These are phyloP conservation scores for Phrixothrix hirtus DNA, from an alignment of 2,888 invertebrate species.

Conservation along the genomic window DNA sequence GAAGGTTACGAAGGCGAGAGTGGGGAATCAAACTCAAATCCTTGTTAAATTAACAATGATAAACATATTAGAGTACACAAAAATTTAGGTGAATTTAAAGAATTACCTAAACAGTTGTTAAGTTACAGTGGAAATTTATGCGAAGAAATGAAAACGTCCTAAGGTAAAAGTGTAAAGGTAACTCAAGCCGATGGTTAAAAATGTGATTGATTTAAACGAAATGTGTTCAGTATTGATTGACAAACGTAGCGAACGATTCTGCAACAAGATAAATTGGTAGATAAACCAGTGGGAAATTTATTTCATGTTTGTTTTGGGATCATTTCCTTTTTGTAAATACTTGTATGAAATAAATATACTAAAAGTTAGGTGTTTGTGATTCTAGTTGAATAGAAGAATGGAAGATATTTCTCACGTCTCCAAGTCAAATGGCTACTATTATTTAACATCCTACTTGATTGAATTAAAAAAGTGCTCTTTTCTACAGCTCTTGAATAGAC, in stretches of 20 bases:
- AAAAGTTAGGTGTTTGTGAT: conserved; percentile 11
- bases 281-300: conserved; percentile 11
- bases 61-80: conserved; percentile 13
- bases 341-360: conserved; percentile 21
- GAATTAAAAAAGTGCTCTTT: conserved; percentile 21
- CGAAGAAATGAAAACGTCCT: conserved; percentile 4
- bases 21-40: conserved; percentile 26
- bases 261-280: conserved; percentile 15
- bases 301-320: conserved; percentile 8
- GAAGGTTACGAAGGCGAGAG: conserved; percentile 83
- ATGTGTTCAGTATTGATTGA: conserved; percentile 13
- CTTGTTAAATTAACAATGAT: conserved; percentile 21
- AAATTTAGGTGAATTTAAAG: conserved; percentile 8
- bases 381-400: conserved; percentile 31
- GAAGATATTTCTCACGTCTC: conserved; percentile 36
- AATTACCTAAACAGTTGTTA: too few species aligned
- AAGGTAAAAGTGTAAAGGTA: conserved; percentile 10
- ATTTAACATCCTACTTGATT: conserved; percentile 35
- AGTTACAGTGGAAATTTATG: too few species aligned
- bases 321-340: conserved; percentile 21
- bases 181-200: conserved; percentile 4
- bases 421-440: conserved; percentile 38
- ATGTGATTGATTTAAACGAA: conserved; percentile 16
- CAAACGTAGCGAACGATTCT: conserved; percentile 12
- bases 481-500: conserved; percentile 16